These are phyloP conservation scores for Pluvianellus socialis DNA, from an alignment of 2,113 vertebrate species.

Conservation along the genomic window DNA sequence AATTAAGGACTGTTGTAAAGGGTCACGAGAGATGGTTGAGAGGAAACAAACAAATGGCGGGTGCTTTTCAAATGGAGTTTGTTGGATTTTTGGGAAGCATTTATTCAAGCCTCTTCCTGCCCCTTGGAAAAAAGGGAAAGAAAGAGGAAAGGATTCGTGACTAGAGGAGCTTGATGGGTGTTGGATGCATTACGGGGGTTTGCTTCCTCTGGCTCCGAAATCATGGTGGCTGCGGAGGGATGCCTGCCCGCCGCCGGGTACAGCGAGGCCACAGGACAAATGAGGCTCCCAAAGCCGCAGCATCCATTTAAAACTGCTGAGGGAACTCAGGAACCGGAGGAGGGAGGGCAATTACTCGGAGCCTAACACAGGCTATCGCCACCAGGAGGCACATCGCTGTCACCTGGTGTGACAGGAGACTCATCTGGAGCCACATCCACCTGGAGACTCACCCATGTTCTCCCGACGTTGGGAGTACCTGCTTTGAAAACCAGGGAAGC, in stretches of 20 bases:
- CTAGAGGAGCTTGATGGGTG: fast-evolving
- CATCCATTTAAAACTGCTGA: not conserved
- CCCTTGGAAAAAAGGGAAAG: not conserved
- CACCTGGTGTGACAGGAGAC: no score
- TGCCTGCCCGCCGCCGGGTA: fast-evolving
- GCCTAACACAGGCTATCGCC: not conserved
- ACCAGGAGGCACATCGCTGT: no score
- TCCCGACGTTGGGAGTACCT: no score
- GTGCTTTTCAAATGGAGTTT: not conserved
- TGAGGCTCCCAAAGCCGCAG: fast-evolving
- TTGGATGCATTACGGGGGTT: not conserved
- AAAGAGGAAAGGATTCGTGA: not conserved
- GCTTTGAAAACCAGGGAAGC: not conserved
- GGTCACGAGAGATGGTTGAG: not conserved
- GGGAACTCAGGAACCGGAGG: not conserved
- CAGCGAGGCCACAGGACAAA: not conserved
- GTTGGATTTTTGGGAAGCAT: not conserved
- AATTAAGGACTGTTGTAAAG: not conserved
- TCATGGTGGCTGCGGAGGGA: fast-evolving
- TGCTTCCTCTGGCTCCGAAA: not conserved
- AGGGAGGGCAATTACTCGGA: fast-evolving
- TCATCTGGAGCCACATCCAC: no score
- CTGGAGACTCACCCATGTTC: no score
- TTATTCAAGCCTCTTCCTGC: not conserved
- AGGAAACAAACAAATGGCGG: not conserved